These are phyloP conservation scores for Ganaspis brasiliensis DNA, from an alignment of 2,888 invertebrate genomes.

Conservation along the genomic window DNA sequence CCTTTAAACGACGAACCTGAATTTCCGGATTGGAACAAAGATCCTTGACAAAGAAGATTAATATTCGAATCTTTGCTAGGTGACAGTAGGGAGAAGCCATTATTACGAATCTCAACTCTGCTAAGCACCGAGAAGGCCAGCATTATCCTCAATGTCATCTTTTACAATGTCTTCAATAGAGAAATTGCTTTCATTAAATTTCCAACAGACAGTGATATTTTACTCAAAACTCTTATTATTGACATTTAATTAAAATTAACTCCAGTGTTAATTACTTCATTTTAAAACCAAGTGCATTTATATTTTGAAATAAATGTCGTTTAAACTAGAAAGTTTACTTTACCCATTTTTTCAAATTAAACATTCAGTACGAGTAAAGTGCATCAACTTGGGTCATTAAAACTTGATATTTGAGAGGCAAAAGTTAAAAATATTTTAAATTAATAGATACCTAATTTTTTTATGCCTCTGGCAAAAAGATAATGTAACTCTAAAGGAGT, in stretches of 20 bases:
- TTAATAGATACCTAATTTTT: too few relatives aligned
- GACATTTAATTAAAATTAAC: neutral
- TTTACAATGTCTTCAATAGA: neutral
- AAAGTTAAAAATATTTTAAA: too few relatives aligned
- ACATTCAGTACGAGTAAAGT: too few relatives aligned
- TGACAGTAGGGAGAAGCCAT: constrained; percentile 33
- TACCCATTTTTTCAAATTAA: too few relatives aligned
- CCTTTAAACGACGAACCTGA: neutral
- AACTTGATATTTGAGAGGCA: too few relatives aligned
- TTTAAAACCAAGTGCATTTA: too few relatives aligned
- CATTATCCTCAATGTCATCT: constrained; percentile 34
- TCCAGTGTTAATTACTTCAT: neutral
- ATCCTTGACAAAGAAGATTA: constrained; percentile 31
- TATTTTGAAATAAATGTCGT: too few relatives aligned
- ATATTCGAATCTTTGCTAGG: constrained; percentile 33
- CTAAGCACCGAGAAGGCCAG: constrained; percentile 30
- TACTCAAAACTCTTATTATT: neutral
- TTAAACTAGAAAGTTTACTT: too few relatives aligned
- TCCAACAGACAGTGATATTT: neutral
- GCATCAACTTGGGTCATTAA: too few relatives aligned
- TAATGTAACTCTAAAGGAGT: too few relatives aligned
- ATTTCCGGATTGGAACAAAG: constrained; percentile 21
- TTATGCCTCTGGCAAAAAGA: too few relatives aligned
- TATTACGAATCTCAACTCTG: constrained; percentile 33
- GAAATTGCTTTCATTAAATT: constrained; percentile 18